These are phyloP conservation scores for Eleutherodactylus coqui DNA, from an alignment of 2,797 vertebrate species.

Conservation along the genomic window DNA sequence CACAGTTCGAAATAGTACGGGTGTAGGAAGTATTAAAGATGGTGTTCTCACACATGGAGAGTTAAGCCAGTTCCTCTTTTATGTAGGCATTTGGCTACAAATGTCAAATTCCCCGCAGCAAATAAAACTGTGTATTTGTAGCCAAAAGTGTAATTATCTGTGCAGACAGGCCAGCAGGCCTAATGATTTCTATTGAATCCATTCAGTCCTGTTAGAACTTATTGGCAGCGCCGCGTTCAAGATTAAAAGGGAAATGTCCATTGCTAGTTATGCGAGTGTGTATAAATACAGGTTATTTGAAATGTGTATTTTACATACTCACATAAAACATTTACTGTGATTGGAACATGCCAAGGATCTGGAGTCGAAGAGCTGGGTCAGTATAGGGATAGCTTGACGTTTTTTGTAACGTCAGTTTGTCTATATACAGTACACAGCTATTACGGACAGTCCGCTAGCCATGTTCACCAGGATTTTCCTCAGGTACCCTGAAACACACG, in stretches of 20 bases:
- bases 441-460: neutral
- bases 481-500: neutral
- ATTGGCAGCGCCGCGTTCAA: neutral
- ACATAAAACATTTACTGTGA: conserved; percentile 2
- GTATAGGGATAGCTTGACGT: neutral
- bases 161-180: conserved; percentile 42
- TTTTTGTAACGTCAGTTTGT: neutral
- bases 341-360: neutral
- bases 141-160: conserved; percentile 41
- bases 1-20: neutral
- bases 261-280: conserved; percentile 23
- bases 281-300: conserved; percentile 12
- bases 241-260: conserved; percentile 28
- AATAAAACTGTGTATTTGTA: conserved; percentile 32
- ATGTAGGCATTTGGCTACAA: conserved; percentile 39
- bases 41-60: neutral
- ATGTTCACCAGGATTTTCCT: neutral
- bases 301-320: conserved; percentile 5
- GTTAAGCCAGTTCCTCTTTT: conserved; percentile 31
- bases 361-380: neutral
- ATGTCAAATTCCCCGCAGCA: conserved; percentile 33
- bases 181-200: conserved; percentile 45
- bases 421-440: neutral
- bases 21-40: neutral
- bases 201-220: conserved; percentile 28